Conservation (phyloP, 2,888 invertebrate genomes). For the Panopea generosa region DNA sequence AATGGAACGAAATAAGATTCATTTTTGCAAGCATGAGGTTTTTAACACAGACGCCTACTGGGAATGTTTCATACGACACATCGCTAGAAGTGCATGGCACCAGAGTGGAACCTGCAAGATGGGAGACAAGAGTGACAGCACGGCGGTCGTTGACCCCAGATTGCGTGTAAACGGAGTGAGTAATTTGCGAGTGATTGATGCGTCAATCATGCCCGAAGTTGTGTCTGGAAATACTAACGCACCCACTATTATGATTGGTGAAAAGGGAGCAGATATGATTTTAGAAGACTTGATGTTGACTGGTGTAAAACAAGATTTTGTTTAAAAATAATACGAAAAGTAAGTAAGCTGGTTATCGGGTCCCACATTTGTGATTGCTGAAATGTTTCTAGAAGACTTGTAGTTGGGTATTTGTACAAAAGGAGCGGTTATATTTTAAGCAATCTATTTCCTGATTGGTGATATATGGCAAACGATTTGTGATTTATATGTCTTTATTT, state of each 20-base stretch:
- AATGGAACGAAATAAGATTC: neutral
- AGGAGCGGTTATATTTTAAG: too few relatives aligned
- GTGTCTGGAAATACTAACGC: conserved; percentile 48
- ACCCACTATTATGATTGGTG: conserved; percentile 40
- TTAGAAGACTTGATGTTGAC: conserved; percentile 18
- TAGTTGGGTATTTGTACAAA: too few relatives aligned
- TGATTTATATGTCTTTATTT: too few relatives aligned
- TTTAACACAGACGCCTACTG: conserved; percentile 48
- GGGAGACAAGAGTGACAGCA: conserved; percentile 85
- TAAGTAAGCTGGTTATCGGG: too few relatives aligned
- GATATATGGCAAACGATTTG: too few relatives aligned
- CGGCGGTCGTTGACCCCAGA: conserved; percentile 89
- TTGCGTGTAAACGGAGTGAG: conserved; percentile 61
- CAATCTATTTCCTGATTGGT: too few relatives aligned
- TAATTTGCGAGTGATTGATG: conserved; percentile 42
- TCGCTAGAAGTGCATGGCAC: conserved; percentile 85
- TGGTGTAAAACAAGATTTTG: too few relatives aligned
- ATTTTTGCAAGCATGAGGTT: conserved; percentile 16
- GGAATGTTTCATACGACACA: conserved; percentile 44
- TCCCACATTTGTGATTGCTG: too few relatives aligned
- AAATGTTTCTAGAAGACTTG: too few relatives aligned
- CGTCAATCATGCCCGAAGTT: conserved; percentile 39
- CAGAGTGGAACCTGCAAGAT: conserved; percentile 92
- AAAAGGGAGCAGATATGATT: conserved; percentile 50
- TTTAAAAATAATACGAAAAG: too few relatives aligned